Base-by-base conservation (phyloP, 2,888 invertebrate species). In the Lapara coniferarum region DNA sequence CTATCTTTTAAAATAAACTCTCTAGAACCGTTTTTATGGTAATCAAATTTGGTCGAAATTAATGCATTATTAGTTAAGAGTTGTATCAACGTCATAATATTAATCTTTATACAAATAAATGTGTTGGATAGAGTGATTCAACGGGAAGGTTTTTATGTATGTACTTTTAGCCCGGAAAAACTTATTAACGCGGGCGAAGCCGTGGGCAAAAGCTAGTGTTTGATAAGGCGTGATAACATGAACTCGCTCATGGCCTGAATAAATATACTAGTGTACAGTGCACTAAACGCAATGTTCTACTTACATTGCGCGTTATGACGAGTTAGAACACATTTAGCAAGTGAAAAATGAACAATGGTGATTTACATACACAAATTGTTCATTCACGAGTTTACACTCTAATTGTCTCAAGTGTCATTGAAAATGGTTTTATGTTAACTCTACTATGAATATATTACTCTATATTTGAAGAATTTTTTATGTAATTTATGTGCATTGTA, bases 161-260 rank as follows among this genome's bases (percentile, higher is more conserved):
- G n/a, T n/a, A n/a, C n/a, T n/a, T n/a, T n/a, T n/a, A n/a, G n/a
- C n/a, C n/a, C n/a, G n/a, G n/a, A n/a, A n/a, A n/a, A n/a, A n/a
- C n/a, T n/a, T n/a, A n/a, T n/a, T n/a, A n/a, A n/a, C n/a, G n/a
- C n/a, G n/a, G n/a, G n/a, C n/a, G n/a, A n/a, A n/a, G n/a, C n/a
- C n/a, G n/a, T n/a, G n/a, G n/a, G n/a, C n/a, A n/a, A n/a, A n/a
- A n/a, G n/a, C n/a, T n/a, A n/a, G n/a, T n/a, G n/a, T n/a, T n/a
- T n/a, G 49, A 19, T 49, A 63, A 46, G 46, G 59, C 71, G 59
- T 70, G 69, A 71, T 71, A 63, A 19, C 5, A 14, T 46, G 19
- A 63, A 63, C 53, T 14, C 8, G 25, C 13, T 63, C 59, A 69
- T 53, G 63, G 63, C 14, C 16, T 19, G 51, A 16, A 51, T n/a